phyloP scores from a whole-genome alignment of 2,113 vertebrate genomes.

The Rafetus swinhoei region DNA sequence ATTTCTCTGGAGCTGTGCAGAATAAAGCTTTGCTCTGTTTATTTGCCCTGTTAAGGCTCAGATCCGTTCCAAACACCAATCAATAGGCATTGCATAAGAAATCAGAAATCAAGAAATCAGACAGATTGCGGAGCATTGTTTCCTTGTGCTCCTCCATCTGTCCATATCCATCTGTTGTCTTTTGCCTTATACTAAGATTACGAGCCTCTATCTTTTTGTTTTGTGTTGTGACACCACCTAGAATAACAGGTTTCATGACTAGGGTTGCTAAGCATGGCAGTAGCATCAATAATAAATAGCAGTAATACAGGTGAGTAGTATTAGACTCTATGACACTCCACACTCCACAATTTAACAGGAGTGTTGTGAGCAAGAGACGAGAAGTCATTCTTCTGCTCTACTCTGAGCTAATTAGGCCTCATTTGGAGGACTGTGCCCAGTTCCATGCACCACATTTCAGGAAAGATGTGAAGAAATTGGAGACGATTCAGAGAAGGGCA shows the following conservation, averaged over 20 bases:
- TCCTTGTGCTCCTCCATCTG: neutral
- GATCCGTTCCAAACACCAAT: neutral
- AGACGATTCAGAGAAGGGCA: too few species aligned
- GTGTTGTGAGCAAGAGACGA: too few species aligned
- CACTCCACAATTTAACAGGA: neutral
- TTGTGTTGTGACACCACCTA: neutral
- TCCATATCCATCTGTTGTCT: neutral
- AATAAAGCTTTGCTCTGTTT: accelerated
- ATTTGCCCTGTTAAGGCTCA: neutral
- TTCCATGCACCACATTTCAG: too few species aligned
- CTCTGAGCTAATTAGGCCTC: too few species aligned
- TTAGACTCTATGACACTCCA: neutral
- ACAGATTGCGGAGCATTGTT: neutral
- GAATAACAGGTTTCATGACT: neutral
- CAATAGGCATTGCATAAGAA: neutral
- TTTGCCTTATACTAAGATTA: neutral
- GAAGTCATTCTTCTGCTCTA: too few species aligned
- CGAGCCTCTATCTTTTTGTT: neutral
- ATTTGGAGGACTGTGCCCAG: too few species aligned
- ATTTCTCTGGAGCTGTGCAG: neutral
- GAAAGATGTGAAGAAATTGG: too few species aligned
- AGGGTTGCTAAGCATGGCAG: neutral
- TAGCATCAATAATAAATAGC: neutral
- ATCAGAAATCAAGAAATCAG: neutral
- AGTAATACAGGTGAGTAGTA: neutral